These are phyloP conservation scores for Clepsis dumicolana DNA, from an alignment of 2,888 invertebrate species.

Conservation along the genomic window DNA sequence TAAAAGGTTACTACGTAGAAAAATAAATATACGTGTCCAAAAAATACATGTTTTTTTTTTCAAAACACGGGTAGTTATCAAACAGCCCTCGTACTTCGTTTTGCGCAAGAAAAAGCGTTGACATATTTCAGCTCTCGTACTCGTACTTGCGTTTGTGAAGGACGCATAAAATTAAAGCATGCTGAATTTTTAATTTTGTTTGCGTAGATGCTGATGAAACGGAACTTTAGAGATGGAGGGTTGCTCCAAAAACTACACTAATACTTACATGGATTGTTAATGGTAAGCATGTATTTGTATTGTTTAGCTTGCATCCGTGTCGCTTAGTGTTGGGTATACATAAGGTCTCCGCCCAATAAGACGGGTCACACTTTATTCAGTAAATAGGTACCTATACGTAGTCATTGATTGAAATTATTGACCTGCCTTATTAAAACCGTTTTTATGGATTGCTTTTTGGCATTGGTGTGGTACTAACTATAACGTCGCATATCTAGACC, in stretches of 20 bases:
- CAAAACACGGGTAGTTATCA: too few species aligned
- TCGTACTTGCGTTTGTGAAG: neutral
- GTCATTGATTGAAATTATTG: too few species aligned
- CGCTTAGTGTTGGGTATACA: too few species aligned
- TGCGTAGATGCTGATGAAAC: conserved; percentile 6
- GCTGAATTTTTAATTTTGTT: neutral
- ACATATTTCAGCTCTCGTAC: neutral
- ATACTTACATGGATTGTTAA: conserved; percentile 4
- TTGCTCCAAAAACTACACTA: neutral
- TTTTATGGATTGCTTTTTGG: neutral
- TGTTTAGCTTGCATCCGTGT: neutral
- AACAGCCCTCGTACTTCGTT: neutral
- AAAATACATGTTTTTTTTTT: too few species aligned
- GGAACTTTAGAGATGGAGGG: conserved; percentile 1
- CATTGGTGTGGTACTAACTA: neutral
- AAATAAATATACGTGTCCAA: too few species aligned
- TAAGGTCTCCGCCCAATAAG: too few species aligned
- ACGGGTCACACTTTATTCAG: too few species aligned
- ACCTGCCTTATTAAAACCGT: too few species aligned
- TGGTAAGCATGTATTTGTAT: conserved; percentile 13
- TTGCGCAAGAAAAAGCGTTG: neutral
- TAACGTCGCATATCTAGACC: neutral
- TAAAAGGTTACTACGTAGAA: too few species aligned
- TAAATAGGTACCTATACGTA: too few species aligned
- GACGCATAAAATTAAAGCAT: neutral